Conservation (phyloP, 2,888 invertebrate species). For the Galerucella pusilla region DNA sequence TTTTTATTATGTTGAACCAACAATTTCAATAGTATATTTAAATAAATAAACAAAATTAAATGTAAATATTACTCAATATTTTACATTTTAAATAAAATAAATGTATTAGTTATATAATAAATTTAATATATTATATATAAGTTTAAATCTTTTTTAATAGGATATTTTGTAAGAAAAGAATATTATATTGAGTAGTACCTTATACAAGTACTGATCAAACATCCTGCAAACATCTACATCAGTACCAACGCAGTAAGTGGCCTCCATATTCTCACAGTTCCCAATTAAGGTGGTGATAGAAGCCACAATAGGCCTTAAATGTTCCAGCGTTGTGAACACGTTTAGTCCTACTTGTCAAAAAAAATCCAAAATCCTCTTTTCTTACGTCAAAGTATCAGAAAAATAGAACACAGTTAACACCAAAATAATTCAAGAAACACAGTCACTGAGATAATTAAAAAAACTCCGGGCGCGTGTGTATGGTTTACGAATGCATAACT, state of each 20-base stretch:
- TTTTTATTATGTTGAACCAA: neutral
- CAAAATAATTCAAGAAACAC: constrained; percentile 34
- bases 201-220: constrained; percentile 75
- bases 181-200: constrained; percentile 63
- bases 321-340: constrained; percentile 65
- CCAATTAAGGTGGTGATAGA: constrained; percentile 67
- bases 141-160: neutral
- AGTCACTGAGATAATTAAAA: constrained; percentile 29
- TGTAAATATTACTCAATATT: neutral
- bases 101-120: no score
- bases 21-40: neutral
- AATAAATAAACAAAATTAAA: neutral
- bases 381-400: constrained; percentile 3
- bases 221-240: constrained; percentile 72
- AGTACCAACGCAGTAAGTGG: constrained; percentile 72
- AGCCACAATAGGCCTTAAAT: constrained; percentile 67
- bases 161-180: neutral
- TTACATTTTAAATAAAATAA: neutral
- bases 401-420: constrained; percentile 31
- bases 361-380: constrained; percentile 46
- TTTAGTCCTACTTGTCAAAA: constrained; percentile 56
- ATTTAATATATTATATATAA: no score
- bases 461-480: constrained; percentile 46
- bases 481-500: constrained; percentile 60
- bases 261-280: constrained; percentile 71